Percentiles rank a stretch among this genome's conserved stretches.
These are phyloP conservation scores for Fabriciana adippe DNA, from an alignment of 2,888 invertebrate genomes.

Conservation along the genomic window DNA sequence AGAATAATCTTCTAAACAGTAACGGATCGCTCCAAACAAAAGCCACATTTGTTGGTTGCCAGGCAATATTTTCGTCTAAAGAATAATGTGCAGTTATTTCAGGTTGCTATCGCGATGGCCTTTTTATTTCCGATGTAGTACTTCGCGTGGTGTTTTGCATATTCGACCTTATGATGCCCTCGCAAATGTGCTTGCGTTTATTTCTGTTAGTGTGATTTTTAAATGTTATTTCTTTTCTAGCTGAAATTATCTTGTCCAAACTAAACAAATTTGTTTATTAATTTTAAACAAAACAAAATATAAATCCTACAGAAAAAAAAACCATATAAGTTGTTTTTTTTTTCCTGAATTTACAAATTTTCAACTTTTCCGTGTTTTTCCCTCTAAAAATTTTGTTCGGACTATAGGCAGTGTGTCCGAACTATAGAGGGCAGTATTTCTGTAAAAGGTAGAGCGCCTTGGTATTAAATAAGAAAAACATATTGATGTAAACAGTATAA, in stretches of 20 bases:
- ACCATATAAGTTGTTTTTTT: no score
- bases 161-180: conserved; percentile 22
- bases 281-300: no score
- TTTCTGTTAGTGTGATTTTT: neutral
- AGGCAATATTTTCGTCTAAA: conserved; percentile 17
- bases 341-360: no score
- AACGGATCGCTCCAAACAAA: neutral
- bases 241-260: neutral
- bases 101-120: conserved; percentile 23
- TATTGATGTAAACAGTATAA: no score
- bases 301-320: no score
- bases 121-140: conserved; percentile 24
- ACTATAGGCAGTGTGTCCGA: no score
- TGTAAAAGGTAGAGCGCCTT: no score
- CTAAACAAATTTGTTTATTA: neutral
- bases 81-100: conserved; percentile 21
- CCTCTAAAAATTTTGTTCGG: no score
- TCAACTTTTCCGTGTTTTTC: no score
- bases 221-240: neutral
- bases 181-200: neutral
- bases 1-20: no score
- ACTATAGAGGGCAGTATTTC: no score
- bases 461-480: no score
- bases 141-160: conserved; percentile 19
- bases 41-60: conserved; percentile 6